Evolutionary conservation across 2,888 invertebrate species (phyloP), one percentile per base, ranked within the genome.

Genomic region (Clistopyga incitator): DNA sequence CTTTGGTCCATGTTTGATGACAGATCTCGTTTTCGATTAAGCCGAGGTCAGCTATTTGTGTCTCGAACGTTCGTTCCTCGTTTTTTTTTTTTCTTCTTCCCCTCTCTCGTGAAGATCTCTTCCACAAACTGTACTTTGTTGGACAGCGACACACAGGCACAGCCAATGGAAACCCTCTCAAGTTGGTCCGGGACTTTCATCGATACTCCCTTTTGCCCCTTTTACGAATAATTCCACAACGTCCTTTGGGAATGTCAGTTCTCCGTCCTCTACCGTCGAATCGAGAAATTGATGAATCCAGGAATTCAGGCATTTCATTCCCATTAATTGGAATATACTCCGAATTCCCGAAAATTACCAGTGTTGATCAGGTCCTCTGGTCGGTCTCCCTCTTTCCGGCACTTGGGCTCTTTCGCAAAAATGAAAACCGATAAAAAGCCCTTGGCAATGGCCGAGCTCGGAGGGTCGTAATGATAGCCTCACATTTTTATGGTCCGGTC

Each of bases 401-500:
- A 29, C 72, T 72, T 13, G 45, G 18, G 4, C 23, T 42, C 20
- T 64, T 20, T 50, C 54, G 13, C 20, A 47, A 59, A 75, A 68
- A 61, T 34, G 38, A 61, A 76, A 78, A 67, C 52, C 67, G 61
- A 78, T 65, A 42, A 77, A 72, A 61, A 47, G 20, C 38, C 64
- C 50, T 75, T 52, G 64, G 64, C 74, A 64, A 64, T 75, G 74
- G 61, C 23, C 25, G 59, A 72, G 18, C 67, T 72, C 56, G n/a
- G 25, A 42, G 59, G 67, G 85, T 56, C 72, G 85, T 90, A 89
- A 90, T 90, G 85, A 90, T 88, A 89, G 88, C 81, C 87, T 70
- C 64, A 81, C 81, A 86, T 88, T 81, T 75, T 90, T 90, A 89
- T 85, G 86, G 86, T 85, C 54, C 29, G 67, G 86, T 86, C 86